Conservation (phyloP, 1,140 invertebrate species). For the Acromyrmex charruanus region DNA sequence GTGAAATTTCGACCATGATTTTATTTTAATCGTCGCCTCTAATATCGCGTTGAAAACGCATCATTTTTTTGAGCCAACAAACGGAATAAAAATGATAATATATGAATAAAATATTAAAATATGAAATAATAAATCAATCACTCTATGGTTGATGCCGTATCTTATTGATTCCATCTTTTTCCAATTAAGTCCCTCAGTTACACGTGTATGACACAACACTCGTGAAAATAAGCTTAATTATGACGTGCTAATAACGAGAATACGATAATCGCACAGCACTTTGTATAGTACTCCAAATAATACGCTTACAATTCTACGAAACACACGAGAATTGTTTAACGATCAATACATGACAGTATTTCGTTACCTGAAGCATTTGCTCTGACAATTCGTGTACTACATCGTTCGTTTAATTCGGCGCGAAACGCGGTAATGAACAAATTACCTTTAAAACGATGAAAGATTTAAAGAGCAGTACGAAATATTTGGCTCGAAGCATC, state of each 20-base stretch:
- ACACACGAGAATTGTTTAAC: constrained; percentile 10
- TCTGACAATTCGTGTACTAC: background rate
- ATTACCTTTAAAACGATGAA: background rate
- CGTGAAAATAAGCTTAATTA: background rate
- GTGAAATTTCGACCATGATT: constrained; percentile 10
- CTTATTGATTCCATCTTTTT: background rate
- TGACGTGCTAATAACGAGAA: background rate
- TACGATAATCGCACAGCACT: background rate
- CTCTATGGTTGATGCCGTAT: background rate
- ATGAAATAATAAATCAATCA: background rate
- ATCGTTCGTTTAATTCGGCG: background rate
- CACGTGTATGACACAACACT: background rate
- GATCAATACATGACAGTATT: background rate
- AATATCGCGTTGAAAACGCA: background rate
- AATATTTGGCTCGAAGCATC: background rate
- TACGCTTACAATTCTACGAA: background rate
- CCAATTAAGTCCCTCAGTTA: background rate
- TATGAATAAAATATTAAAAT: background rate
- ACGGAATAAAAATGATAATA: background rate
- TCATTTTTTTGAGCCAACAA: background rate
- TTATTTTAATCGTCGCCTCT: background rate
- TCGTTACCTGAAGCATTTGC: background rate
- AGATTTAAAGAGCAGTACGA: background rate
- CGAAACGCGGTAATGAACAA: background rate
- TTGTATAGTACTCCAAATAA: background rate